phyloP scores from a whole-genome alignment of 2,113 vertebrate species.

The Hystrix brachyura region DNA sequence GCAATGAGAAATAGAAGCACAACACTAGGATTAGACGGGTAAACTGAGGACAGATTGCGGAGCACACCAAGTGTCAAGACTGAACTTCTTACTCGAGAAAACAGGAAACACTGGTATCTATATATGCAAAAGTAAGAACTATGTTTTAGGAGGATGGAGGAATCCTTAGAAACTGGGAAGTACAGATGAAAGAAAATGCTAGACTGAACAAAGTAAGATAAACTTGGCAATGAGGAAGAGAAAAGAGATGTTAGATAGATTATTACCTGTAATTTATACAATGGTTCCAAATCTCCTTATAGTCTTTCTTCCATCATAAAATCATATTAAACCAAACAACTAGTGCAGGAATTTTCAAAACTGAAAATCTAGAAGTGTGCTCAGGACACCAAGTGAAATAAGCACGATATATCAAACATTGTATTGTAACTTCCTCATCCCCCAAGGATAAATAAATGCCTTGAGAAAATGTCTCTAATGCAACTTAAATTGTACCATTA shows the following conservation, averaged over 20 bases:
- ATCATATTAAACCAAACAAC: not conserved
- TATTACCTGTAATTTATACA: not conserved
- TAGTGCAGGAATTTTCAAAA: not conserved
- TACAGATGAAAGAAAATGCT: not conserved
- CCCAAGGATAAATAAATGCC: not conserved
- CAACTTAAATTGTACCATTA: not conserved
- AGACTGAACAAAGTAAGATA: not conserved
- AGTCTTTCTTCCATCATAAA: not conserved
- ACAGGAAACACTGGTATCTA: not conserved
- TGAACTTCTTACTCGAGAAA: too few species aligned
- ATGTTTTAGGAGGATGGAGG: not conserved
- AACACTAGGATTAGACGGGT: not conserved
- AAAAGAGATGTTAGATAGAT: not conserved
- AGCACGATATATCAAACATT: not conserved
- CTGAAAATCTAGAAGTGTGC: not conserved
- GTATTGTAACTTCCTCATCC: not conserved
- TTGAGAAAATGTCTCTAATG: slow-evolving; percentile 1
- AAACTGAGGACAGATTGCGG: not conserved
- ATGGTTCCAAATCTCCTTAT: not conserved
- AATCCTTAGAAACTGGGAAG: not conserved
- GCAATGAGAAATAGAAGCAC: not conserved
- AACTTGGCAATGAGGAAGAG: not conserved
- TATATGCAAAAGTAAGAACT: rapidly evolving
- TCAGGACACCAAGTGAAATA: not conserved
- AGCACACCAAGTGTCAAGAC: not conserved